Percentiles rank a stretch among this genome's conserved stretches.
Conservation (phyloP, 2,888 invertebrate genomes). For the Drosophila atripex region DNA sequence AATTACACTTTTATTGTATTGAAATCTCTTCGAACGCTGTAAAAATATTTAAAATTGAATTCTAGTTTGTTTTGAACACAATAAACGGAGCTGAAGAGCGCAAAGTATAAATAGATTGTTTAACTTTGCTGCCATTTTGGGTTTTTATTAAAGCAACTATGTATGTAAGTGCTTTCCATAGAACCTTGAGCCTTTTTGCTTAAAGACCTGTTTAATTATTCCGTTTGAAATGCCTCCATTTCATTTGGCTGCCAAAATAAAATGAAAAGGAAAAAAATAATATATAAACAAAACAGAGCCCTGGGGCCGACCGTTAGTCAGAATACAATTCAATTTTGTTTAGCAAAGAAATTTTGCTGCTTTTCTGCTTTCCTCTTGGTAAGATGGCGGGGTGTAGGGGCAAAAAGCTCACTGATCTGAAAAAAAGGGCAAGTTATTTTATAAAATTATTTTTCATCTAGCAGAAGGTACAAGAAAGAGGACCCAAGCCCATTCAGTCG, state of each 20-base stretch:
- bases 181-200: neutral
- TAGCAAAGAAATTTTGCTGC: constrained; percentile 48
- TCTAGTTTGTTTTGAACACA: constrained; percentile 32
- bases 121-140: neutral
- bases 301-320: constrained; percentile 51
- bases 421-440: constrained; percentile 77
- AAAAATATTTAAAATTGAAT: constrained; percentile 57
- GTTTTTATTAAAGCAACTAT: neutral
- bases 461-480: constrained; percentile 26
- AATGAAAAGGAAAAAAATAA: constrained; percentile 15
- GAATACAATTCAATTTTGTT: constrained; percentile 77
- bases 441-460: constrained; percentile 62
- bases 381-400: constrained; percentile 5
- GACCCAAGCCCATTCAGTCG: constrained; percentile 10
- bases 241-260: constrained; percentile 44
- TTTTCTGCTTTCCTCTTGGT: constrained; percentile 18
- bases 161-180: neutral
- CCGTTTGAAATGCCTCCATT: constrained; percentile 29
- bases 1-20: constrained; percentile 70
- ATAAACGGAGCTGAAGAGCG: neutral
- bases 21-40: constrained; percentile 50
- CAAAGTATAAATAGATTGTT: neutral
- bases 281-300: constrained; percentile 39
- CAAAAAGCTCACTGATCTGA: constrained; percentile 74
- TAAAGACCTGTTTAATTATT: constrained; percentile 28